Percentiles rank a stretch among this genome's conserved stretches.
phyloP scores from a whole-genome alignment of 2,888 invertebrate species.

The Osedax fenrisi region DNA sequence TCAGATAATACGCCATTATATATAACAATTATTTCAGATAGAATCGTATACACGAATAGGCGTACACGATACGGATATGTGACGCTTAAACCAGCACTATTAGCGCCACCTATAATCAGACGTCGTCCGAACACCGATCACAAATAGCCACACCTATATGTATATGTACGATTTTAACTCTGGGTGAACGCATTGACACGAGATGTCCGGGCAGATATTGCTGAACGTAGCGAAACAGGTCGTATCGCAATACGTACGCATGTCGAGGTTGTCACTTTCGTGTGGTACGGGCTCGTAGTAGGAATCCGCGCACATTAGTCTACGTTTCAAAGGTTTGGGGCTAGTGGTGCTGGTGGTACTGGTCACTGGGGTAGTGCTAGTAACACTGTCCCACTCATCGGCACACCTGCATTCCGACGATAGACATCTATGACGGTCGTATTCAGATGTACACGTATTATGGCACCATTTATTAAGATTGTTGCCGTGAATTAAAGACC shows the following conservation, averaged over 20 bases:
- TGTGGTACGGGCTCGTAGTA: background rate
- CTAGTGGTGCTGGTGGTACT: background rate
- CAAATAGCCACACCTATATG: no score
- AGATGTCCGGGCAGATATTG: no score
- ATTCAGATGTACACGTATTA: background rate
- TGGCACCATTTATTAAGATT: background rate
- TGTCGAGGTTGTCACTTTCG: background rate
- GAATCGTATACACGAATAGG: no score
- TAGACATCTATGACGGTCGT: background rate
- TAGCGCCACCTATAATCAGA: no score
- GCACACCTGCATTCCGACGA: background rate
- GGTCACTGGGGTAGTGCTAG: background rate
- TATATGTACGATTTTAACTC: no score
- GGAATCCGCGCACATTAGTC: background rate
- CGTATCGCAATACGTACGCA: background rate
- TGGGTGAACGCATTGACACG: no score
- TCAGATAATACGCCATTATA: no score
- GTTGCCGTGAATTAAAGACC: background rate
- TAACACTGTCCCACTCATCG: background rate
- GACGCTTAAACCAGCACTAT: no score
- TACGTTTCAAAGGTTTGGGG: background rate
- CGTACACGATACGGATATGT: no score
- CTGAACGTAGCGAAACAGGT: background rate
- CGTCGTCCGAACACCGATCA: no score
- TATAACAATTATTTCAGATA: no score